A percentile compares a stretch with the other conserved stretches of the same genome.
phyloP scores from a whole-genome alignment of 2,888 invertebrate genomes.

The Ellobium chinense region DNA sequence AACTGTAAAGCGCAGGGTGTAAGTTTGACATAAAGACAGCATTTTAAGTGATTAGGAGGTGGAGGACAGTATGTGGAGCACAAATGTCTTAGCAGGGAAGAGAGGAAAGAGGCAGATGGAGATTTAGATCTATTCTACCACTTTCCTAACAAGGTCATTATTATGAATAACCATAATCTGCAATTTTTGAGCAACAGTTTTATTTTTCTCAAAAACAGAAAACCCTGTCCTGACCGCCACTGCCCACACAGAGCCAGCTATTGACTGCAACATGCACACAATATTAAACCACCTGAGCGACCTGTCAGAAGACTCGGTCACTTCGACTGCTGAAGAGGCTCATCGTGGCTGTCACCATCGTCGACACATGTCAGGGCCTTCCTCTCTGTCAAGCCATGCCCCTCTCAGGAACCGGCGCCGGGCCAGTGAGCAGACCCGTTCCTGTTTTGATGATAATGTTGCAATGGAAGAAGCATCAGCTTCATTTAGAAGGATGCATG shows the following conservation, averaged over 20 bases:
- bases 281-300: constrained; percentile 35
- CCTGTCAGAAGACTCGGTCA: constrained; percentile 31
- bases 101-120: no score
- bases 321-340: background rate
- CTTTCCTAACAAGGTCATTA: no score
- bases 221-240: no score
- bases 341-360: background rate
- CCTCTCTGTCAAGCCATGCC: background rate
- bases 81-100: no score
- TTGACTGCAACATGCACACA: constrained; percentile 35
- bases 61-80: no score
- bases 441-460: background rate
- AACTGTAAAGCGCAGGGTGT: no score
- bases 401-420: background rate
- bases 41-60: no score
- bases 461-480: background rate
- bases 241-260: background rate
- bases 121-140: no score
- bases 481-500: background rate
- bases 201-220: no score
- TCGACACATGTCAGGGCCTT: background rate
- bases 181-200: no score
- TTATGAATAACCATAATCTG: no score
- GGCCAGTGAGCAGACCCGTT: background rate
- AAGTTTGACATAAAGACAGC: no score